Percentiles rank a stretch among this genome's conserved stretches.
Evolutionary conservation across 2,888 invertebrate genomes (phyloP).

Genomic region (Meloe dianella): DNA sequence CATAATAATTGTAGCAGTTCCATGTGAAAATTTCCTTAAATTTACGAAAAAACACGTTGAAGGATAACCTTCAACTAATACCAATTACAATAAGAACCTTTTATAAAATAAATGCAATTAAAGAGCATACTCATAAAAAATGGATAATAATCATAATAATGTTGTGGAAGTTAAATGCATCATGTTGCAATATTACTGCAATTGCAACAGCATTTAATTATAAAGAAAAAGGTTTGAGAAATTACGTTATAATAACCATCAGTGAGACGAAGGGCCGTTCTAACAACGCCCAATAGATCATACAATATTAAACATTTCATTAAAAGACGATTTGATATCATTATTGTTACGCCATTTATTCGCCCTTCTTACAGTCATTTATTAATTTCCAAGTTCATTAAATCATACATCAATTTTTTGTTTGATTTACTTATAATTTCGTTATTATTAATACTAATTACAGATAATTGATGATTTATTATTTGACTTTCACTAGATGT

Average conservation of each 20-base stretch:
- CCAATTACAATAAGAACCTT: not conserved
- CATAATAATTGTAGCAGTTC: conserved; percentile 10
- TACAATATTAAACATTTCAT: conserved; percentile 27
- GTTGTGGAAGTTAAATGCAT: not conserved
- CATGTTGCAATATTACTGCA: not conserved
- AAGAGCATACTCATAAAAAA: too few species aligned
- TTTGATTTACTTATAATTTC: not conserved
- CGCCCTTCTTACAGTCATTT: conserved; percentile 11
- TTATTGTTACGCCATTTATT: conserved; percentile 25
- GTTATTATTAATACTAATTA: not conserved
- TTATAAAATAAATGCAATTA: not conserved
- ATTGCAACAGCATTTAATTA: not conserved
- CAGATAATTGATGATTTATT: not conserved
- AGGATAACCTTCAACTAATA: too few species aligned
- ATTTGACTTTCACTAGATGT: not conserved
- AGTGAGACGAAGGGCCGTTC: not conserved
- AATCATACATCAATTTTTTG: not conserved
- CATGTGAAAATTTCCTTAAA: not conserved
- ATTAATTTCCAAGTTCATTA: conserved; percentile 17
- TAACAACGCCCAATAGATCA: conserved; percentile 23
- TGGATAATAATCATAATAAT: not conserved
- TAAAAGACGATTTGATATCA: conserved; percentile 30
- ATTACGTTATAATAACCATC: not conserved
- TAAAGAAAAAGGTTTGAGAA: not conserved
- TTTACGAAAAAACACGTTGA: not conserved